Base-by-base conservation (phyloP, 1,140 invertebrate species). In the Tribolium madens region DNA sequence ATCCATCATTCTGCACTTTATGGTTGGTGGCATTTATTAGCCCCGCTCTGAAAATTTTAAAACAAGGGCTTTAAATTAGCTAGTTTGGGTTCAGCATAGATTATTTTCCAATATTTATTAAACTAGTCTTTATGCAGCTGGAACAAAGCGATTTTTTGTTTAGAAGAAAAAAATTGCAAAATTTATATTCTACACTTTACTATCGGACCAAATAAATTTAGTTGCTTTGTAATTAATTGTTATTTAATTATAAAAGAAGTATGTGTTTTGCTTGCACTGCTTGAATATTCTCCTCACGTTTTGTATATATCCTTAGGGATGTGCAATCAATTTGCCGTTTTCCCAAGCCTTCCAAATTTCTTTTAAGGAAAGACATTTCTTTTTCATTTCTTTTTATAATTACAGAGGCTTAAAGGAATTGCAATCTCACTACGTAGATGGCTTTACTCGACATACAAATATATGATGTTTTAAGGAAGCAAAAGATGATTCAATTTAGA, bases 301-400 rank as follows among this genome's bases (percentile, higher is more conserved):
- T 13, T 72, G 13, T 31, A 7, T 21, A 72, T 52, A 26, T 52
- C 46, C 70, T 21, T 13, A 31, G 46, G 21, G 70, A 72, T 72
- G 46, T 72, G 17, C 46, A 72, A 72, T 72, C 70, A 72, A 72
- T 72, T 71, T 15, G 31, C 15, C 52, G 52, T 21, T 57, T 21
- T 57, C 26, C 57, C 57, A 31, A 9, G n/a, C 57, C 26, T 31
- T n/a, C 26, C 1, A 64, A 64, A 31, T 64, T 3, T 64, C 14
- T 14, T 33, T 64, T 33, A 33, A 64, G 21, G 36, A 64, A 33
- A 31, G 21, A 33, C 57, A 64, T 33, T 64, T 14, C 26, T n/a
- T 26, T 33, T 31, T 31, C 12, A 33, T 57, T 57, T 21, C 10
- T 57, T 21, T 21, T 17, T 57, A 21, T 57, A 18, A 57, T 21